Conservation (phyloP, 1,140 invertebrate species). For the Thaumatotibia leucotreta region DNA sequence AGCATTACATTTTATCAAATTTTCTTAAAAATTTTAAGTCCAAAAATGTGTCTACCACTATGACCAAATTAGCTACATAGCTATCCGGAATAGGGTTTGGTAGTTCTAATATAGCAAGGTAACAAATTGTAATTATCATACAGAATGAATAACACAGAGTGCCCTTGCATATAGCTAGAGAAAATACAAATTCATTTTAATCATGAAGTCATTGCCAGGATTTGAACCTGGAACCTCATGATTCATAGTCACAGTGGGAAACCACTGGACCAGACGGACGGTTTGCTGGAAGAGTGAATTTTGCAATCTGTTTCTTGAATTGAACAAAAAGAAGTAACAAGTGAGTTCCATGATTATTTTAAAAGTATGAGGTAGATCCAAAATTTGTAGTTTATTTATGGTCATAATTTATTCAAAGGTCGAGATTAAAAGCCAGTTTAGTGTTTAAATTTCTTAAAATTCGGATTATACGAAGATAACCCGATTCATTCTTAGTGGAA, state of each 20-base stretch:
- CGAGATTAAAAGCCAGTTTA: not conserved
- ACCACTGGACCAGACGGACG: not conserved
- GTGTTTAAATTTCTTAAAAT: not conserved
- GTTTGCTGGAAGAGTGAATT: not conserved
- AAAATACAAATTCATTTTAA: not conserved
- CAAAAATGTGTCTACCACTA: constrained; percentile 53
- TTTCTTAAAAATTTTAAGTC: too few species aligned
- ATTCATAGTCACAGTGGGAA: not conserved
- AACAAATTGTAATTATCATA: constrained; percentile 71
- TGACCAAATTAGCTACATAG: constrained; percentile 48
- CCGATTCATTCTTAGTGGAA: too few species aligned
- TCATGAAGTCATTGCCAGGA: not conserved
- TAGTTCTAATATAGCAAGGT: constrained; percentile 63
- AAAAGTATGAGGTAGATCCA: not conserved
- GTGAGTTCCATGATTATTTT: not conserved
- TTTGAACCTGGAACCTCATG: not conserved
- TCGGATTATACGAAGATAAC: not conserved
- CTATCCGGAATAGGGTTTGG: constrained; percentile 60
- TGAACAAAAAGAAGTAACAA: not conserved
- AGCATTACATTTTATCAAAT: too few species aligned
- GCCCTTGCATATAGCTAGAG: constrained; percentile 53
- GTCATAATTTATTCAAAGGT: not conserved
- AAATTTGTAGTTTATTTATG: not conserved
- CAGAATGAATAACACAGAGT: constrained; percentile 65
- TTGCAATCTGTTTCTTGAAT: not conserved